A percentile compares a stretch with the other conserved stretches of the same genome.
Evolutionary conservation across 2,113 vertebrate species (phyloP).

Genomic region (Scomber scombrus): DNA sequence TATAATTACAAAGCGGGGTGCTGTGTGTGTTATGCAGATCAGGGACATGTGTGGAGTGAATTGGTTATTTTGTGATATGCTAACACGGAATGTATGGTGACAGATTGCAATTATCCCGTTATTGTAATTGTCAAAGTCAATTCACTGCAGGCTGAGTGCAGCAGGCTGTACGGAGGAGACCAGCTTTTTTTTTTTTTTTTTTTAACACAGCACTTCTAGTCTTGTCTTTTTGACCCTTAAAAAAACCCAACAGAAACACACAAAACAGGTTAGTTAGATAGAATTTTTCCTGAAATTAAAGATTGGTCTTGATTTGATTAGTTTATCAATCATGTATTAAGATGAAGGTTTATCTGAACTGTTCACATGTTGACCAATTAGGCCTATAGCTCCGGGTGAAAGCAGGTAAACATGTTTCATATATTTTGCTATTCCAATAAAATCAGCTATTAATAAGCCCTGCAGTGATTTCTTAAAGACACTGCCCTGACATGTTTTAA

Average conservation of each 20-base stretch:
- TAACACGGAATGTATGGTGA: constrained; percentile 81
- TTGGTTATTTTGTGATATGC: constrained; percentile 82
- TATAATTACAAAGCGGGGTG: constrained; percentile 81
- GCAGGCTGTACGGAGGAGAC: constrained; percentile 33
- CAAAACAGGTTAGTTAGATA: too few species aligned
- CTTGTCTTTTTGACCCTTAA: constrained; percentile 23
- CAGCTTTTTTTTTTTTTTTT: constrained; percentile 19
- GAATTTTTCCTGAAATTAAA: not conserved
- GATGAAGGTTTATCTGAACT: not conserved
- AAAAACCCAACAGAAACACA: not conserved
- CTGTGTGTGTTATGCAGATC: constrained; percentile 78
- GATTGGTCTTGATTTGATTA: not conserved
- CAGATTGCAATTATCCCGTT: constrained; percentile 85
- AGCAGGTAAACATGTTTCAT: too few species aligned
- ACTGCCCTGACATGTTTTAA: too few species aligned
- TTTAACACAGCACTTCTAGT: not conserved
- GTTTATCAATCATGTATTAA: not conserved
- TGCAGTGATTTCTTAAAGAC: too few species aligned
- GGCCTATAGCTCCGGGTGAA: not conserved
- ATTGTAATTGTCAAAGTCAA: constrained; percentile 86
- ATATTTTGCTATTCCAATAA: too few species aligned
- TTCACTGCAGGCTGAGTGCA: constrained; percentile 65
- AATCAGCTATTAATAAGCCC: too few species aligned
- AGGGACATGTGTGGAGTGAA: constrained; percentile 73
- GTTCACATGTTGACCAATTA: not conserved